Evolutionary conservation across 2,888 invertebrate species (phyloP).

Genomic region (Hydrotaea diabolus): DNA sequence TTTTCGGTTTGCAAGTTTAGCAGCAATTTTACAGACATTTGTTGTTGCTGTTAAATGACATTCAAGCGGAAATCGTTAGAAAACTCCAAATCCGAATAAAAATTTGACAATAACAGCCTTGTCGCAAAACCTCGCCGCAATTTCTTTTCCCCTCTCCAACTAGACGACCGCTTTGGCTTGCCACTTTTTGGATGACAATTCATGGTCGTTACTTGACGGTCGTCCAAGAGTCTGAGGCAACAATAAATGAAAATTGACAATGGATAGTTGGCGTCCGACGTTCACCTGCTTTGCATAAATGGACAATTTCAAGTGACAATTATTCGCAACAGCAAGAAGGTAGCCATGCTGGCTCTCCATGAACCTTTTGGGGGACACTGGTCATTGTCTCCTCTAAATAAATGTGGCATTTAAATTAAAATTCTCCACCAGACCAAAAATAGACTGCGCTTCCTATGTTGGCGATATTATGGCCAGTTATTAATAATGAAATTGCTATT

Average conservation of each 20-base stretch:
- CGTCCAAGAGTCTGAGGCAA: neutral
- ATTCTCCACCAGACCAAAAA: neutral
- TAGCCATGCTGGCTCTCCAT: neutral
- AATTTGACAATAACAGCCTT: constrained; percentile 20
- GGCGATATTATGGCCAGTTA: constrained; percentile 30
- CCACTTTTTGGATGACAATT: neutral
- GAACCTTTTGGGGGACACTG: neutral
- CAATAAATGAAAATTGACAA: constrained; percentile 43
- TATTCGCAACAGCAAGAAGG: neutral
- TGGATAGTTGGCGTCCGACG: constrained; percentile 1
- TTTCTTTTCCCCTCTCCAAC: neutral
- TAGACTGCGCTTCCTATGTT: neutral
- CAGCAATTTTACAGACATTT: constrained; percentile 53
- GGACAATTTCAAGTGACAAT: constrained; percentile 50
- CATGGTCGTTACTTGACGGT: neutral
- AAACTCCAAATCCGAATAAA: constrained; percentile 2
- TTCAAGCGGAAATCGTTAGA: constrained; percentile 32
- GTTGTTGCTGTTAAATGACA: constrained; percentile 37
- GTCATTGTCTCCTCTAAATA: neutral
- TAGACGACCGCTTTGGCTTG: neutral
- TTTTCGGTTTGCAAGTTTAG: constrained; percentile 3
- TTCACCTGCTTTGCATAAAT: constrained; percentile 57
- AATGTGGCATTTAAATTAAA: constrained; percentile 52
- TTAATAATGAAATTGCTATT: constrained; percentile 58
- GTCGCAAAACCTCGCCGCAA: too few species aligned